phyloP scores from a whole-genome alignment of 1,140 invertebrate genomes.

The Habropoda laboriosa region DNA sequence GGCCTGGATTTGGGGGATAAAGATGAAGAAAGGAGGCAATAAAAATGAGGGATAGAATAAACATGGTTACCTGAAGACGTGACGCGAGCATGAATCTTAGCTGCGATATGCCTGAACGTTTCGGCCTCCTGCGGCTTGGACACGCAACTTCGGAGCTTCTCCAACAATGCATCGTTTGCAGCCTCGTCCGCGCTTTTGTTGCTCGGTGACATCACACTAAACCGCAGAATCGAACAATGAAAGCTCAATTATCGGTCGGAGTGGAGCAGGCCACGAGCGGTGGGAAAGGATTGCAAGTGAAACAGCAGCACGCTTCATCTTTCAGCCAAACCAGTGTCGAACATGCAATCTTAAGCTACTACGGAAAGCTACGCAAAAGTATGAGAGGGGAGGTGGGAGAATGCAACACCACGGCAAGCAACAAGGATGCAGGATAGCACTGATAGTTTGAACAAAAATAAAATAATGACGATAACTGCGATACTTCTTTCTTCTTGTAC shows the following conservation, averaged over 20 bases:
- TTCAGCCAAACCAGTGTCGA: constrained; percentile 1
- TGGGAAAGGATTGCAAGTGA: constrained; percentile 8
- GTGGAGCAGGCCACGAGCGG: not conserved
- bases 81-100: constrained; percentile 82
- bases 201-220: constrained; percentile 73
- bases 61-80: constrained; percentile 81
- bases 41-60: not conserved
- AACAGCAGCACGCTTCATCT: constrained; percentile 16
- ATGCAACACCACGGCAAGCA: not conserved
- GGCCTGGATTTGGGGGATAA: not conserved
- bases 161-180: constrained; percentile 75
- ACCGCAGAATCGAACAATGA: constrained; percentile 53
- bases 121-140: constrained; percentile 81
- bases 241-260: constrained; percentile 42
- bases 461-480: not conserved
- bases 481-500: not conserved
- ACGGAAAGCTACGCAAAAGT: constrained; percentile 17
- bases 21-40: not conserved
- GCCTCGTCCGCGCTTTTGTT: constrained; percentile 73
- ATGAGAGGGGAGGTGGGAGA: no score
- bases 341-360: not conserved
- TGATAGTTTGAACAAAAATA: not conserved
- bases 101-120: constrained; percentile 80
- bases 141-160: constrained; percentile 72
- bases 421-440: not conserved